Base-by-base conservation (phyloP, 2,888 invertebrate genomes). In the Drosophila maculinotata region DNA sequence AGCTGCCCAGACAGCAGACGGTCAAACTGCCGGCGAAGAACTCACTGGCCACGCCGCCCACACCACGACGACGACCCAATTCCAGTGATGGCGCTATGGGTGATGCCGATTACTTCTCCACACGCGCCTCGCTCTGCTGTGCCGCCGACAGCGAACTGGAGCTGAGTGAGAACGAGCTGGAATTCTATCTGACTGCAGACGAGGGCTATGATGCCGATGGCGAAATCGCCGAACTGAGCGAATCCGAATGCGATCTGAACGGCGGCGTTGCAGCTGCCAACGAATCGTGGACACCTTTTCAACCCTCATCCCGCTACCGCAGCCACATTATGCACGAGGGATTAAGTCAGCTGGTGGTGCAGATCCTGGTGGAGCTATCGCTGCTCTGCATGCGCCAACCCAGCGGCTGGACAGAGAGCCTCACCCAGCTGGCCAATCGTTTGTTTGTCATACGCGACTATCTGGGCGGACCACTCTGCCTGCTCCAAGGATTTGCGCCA, bases 121-220 rank as follows among this genome's bases (percentile, higher is more conserved):
- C 90, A 0, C 84, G 88, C 9, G 88, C 90, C 35, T 90, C 91
- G 5, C 67, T 88, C 1, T 88, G 89, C 42, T 89, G 90, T 33
- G 82, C 88, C 25, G 81, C 81, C 30, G 91, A 91, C 38, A 91
- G 90, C 52, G 91, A 91, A 48, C 66, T 90, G 52, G 91, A 91
- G 66, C 69, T 89, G 4, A 92, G 91, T 54, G 91, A 92, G 58
- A 90, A 90, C 47, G 91, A 91, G 28, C 87, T 88, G 36, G 91
- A 91, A 35, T 89, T 80, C 52, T 91, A 90, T 58, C 44, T 89
- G 23, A 90, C 90, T 0, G 91, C 91, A 3, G 92, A 92, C 47
- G 92, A 92, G 69, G 92, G 91, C 1, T 92, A 92, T 45, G 92
- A 92, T 65, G 92, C 91, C 4, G 92, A 92, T 75, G 92, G 88